Evolutionary conservation across 2,113 vertebrate species (phyloP).

Genomic region (Hippoglossus stenolepis): DNA sequence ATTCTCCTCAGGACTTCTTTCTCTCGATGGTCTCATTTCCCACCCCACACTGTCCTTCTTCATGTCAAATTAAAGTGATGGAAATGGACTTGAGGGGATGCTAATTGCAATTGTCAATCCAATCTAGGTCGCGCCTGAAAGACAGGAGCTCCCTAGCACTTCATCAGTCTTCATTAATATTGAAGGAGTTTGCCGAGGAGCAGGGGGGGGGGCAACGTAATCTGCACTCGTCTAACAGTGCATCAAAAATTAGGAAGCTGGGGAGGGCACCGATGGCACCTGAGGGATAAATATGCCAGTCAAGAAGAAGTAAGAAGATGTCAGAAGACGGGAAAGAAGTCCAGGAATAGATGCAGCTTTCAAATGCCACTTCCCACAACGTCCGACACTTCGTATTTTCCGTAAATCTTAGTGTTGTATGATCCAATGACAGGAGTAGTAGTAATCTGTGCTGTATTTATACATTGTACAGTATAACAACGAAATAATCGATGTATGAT

Average conservation of each 20-base stretch:
- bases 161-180: constrained; percentile 89
- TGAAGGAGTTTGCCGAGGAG: constrained; percentile 78
- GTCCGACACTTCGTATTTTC: not conserved
- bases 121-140: constrained; percentile 79
- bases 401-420: not conserved
- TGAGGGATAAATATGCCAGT: constrained; percentile 75
- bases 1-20: constrained; percentile 47
- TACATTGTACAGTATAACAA: too few relatives aligned
- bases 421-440: not conserved
- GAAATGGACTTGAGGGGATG: constrained; percentile 84
- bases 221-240: constrained; percentile 74
- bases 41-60: constrained; percentile 74
- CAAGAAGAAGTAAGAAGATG: constrained; percentile 69
- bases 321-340: constrained; percentile 41
- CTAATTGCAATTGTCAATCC: constrained; percentile 88
- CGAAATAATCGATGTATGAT: too few relatives aligned
- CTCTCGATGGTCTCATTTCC: constrained; percentile 61
- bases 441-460: too few relatives aligned
- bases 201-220: constrained; percentile 61
- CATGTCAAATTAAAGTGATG: constrained; percentile 86
- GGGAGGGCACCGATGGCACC: constrained; percentile 62
- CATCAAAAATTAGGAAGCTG: constrained; percentile 74
- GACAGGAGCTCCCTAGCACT: constrained; percentile 81
- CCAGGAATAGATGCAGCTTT: constrained; percentile 42
- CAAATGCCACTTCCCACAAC: not conserved